Evolutionary conservation across 2,113 vertebrate species (phyloP).

Genomic region (Burhinus bistriatus): DNA sequence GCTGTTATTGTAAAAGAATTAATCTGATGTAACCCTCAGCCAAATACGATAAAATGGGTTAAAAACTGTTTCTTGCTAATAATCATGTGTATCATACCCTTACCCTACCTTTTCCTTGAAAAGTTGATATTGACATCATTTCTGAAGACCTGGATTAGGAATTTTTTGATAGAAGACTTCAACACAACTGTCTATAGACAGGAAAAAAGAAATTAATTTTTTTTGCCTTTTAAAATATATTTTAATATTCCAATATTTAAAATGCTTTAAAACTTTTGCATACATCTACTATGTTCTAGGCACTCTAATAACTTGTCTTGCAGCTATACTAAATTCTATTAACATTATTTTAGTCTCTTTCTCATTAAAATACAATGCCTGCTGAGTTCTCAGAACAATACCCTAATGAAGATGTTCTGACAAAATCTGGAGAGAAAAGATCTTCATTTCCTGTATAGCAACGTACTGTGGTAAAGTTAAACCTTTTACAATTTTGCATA

Average conservation of each 20-base stretch:
- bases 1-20: background rate
- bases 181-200: background rate
- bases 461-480: slow-evolving; percentile 38
- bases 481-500: background rate
- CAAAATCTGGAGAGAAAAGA: background rate
- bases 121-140: background rate
- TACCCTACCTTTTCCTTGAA: background rate
- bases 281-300: background rate
- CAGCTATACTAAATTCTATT: slow-evolving; percentile 44
- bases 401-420: slow-evolving; percentile 39
- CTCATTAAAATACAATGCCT: slow-evolving; percentile 63
- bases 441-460: background rate
- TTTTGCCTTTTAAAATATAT: background rate
- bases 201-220: background rate
- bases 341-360: slow-evolving; percentile 47
- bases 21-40: background rate
- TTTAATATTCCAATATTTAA: background rate
- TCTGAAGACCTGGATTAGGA: background rate
- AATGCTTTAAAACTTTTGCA: background rate
- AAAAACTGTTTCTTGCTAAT: background rate
- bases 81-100: background rate
- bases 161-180: background rate
- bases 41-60: background rate
- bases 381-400: slow-evolving; percentile 49
- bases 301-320: slow-evolving; percentile 19